Conservation (phyloP, 2,888 invertebrate species). For the Leucophenga montana region DNA sequence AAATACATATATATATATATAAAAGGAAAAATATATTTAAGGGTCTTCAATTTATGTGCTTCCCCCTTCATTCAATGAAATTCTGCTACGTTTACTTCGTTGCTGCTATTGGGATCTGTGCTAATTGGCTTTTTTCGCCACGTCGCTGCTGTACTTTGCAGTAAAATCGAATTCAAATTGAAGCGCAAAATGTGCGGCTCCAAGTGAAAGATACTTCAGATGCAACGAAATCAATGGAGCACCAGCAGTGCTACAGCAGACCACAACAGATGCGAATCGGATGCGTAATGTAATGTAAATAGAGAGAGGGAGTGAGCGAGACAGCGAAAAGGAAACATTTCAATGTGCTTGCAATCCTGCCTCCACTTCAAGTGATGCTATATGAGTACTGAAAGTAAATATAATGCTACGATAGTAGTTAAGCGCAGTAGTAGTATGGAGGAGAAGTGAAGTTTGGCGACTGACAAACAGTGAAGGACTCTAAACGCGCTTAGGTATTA, state of each 20-base stretch:
- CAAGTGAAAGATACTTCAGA: neutral
- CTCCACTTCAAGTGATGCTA: neutral
- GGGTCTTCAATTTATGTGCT: too few species aligned
- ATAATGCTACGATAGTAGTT: neutral
- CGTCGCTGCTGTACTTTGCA: neutral
- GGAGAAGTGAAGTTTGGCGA: too few species aligned
- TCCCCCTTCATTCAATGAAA: neutral
- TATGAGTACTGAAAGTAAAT: neutral
- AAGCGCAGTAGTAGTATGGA: neutral
- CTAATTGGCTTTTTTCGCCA: constrained; percentile 11
- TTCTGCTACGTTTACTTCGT: neutral
- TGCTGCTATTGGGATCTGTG: neutral
- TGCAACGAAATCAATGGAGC: neutral
- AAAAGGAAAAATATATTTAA: too few species aligned
- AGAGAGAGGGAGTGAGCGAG: too few species aligned
- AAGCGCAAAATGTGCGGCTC: too few species aligned
- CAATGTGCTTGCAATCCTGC: neutral
- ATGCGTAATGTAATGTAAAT: too few species aligned
- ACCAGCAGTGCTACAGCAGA: neutral
- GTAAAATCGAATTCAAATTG: too few species aligned
- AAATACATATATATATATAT: too few species aligned
- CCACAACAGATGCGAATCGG: neutral
- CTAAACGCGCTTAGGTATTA: constrained; percentile 52
- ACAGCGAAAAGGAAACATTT: neutral
- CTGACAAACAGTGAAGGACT: neutral